A percentile compares a stretch with the other conserved stretches of the same genome.
Conservation (phyloP, 2,113 vertebrate species). For the Sisor rabdophorus region DNA sequence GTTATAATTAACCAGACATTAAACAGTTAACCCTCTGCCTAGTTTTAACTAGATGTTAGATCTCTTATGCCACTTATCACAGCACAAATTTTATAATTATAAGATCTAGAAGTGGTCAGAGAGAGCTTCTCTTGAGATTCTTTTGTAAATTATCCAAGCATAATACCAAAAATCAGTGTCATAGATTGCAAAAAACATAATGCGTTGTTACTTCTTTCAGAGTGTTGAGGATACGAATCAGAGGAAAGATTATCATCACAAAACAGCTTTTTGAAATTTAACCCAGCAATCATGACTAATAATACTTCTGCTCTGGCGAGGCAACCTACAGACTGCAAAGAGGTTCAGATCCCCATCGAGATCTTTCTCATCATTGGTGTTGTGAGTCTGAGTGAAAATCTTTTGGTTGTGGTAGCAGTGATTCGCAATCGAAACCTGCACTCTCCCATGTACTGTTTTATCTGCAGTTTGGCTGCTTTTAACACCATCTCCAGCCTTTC, state of each 20-base stretch:
- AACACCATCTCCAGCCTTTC: constrained; percentile 86
- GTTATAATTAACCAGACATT: not conserved
- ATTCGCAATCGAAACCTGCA: constrained; percentile 86
- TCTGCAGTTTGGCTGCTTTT: constrained; percentile 90
- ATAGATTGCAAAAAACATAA: not conserved
- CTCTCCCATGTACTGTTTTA: constrained; percentile 92
- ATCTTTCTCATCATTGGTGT: constrained; percentile 82
- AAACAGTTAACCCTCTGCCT: not conserved
- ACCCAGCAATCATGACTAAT: constrained; percentile 32
- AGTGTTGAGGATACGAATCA: not conserved
- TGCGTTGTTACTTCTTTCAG: not conserved
- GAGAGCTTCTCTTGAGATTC: too few relatives aligned
- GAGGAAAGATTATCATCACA: not conserved
- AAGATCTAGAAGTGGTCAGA: too few relatives aligned
- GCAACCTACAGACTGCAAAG: constrained; percentile 73
- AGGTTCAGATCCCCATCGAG: constrained; percentile 75
- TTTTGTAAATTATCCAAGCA: not conserved
- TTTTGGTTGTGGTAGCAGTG: constrained; percentile 84
- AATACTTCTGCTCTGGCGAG: not conserved
- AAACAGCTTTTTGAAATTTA: constrained; percentile 23
- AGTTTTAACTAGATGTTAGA: not conserved
- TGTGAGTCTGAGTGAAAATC: constrained; percentile 82
- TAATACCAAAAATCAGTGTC: not conserved
- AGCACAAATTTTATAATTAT: too few relatives aligned
- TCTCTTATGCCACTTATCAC: not conserved